phyloP scores from a whole-genome alignment of 2,113 vertebrate genomes.

The Carettochelys insculpta region DNA sequence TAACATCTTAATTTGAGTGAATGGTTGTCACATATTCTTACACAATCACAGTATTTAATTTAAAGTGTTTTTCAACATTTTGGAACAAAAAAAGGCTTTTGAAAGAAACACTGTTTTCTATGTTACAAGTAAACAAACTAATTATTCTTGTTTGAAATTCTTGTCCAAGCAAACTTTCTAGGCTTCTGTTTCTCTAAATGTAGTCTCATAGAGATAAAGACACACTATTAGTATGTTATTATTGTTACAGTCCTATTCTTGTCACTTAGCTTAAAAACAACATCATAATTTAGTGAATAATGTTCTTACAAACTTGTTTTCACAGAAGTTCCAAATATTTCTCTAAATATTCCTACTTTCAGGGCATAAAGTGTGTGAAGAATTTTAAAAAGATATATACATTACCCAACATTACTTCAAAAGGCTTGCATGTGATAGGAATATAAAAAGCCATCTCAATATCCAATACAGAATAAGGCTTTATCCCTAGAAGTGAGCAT shows the following conservation, averaged over 20 bases:
- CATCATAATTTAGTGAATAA: not conserved
- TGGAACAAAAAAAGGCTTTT: not conserved
- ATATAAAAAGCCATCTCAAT: slow-evolving; percentile 4
- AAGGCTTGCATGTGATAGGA: not conserved
- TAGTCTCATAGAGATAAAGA: not conserved
- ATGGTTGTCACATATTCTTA: not conserved
- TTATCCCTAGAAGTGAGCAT: not conserved
- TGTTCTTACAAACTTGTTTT: not conserved
- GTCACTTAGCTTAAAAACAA: not conserved
- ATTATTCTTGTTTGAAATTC: not conserved
- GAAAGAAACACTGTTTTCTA: not conserved
- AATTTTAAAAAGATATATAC: not conserved
- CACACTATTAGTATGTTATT: not conserved
- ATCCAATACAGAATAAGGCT: not conserved
- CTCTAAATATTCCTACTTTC: not conserved
- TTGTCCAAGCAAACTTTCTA: not conserved
- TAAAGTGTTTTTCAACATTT: not conserved
- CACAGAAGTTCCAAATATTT: not conserved
- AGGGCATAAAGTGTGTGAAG: rapidly evolving
- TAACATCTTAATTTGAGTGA: not conserved
- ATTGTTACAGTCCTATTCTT: not conserved
- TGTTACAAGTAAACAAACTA: not conserved
- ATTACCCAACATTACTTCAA: not conserved
- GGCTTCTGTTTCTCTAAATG: not conserved
- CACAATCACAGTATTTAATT: not conserved